Base-by-base conservation (phyloP, 2,113 vertebrate genomes). In the Strix uralensis region DNA sequence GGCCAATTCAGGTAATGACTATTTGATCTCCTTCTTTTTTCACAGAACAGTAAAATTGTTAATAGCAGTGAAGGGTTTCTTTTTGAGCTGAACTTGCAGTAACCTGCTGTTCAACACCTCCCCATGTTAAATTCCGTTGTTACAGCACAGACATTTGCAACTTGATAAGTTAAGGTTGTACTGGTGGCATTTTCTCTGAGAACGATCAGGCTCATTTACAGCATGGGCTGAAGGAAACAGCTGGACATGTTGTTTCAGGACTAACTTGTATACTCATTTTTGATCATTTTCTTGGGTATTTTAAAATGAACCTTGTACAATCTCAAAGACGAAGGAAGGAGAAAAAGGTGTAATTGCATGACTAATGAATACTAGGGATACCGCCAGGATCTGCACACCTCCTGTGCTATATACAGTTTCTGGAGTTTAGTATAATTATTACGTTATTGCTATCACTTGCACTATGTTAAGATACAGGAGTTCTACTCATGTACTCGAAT, bases 1-100 rank as follows among this genome's bases (percentile, higher is more conserved):
- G 69, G 34, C 79, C 95, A 63, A 67, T 96, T 91, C 97, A 81
- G 82, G 92, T 88, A 86, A 93, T 83, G 91, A 87, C 77, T 84
- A 27, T 94, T 92, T 96, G 97, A 95, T 96, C 94, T 87, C 4
- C 1, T 73, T 92, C 34, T 58, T 2, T 66, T 77, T 71, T 66
- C 81, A 36, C 1, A 29, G 93, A 88, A 73, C 90, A 91, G 72
- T 86, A 71, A 57, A 59, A n/a, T 5, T 69, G 73, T n/a, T 69
- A 67, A 82, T 63, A 81, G 81, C 80, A 62, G 20, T 3, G 42
- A 84, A 61, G 67, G 66, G 89, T 67, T 57, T 94, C 89, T 74
- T 42, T 63, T 20, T 2, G 65, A 81, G 83, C 88, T 88, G 93
- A 81, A 59, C 87, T 91, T 9, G 19, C 94, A 36, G 70, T 46